Evolutionary conservation across 2,888 invertebrate species (phyloP).

Genomic region (Cephonodes hylas): DNA sequence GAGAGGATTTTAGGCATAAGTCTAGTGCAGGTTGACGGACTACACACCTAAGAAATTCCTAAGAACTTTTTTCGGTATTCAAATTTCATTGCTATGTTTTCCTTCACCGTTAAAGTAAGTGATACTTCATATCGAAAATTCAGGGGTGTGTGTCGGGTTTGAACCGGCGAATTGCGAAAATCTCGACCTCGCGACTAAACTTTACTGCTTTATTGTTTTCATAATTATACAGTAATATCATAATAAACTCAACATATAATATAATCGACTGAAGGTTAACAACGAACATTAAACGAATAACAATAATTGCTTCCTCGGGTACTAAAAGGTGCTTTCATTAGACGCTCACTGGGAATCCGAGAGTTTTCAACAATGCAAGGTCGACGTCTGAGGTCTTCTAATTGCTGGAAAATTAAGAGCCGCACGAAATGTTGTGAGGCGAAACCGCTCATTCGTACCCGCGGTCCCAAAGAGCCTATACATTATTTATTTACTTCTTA

Average conservation of each 20-base stretch:
- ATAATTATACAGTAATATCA: neutral
- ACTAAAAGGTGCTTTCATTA: neutral
- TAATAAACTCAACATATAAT: neutral
- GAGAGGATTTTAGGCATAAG: too few species aligned
- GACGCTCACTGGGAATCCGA: conserved; percentile 21
- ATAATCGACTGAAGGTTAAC: neutral
- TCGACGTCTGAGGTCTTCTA: conserved; percentile 23
- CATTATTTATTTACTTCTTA: too few species aligned
- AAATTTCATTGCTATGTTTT: too few species aligned
- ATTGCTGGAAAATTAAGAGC: conserved; percentile 16
- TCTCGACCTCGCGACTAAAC: too few species aligned
- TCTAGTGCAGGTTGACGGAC: too few species aligned
- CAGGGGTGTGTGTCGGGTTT: too few species aligned
- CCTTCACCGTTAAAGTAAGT: too few species aligned
- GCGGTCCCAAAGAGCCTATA: too few species aligned
- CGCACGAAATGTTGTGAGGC: neutral
- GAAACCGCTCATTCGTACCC: neutral
- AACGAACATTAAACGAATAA: neutral
- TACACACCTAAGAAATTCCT: too few species aligned
- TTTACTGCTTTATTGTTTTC: neutral
- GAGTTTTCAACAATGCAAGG: conserved; percentile 54
- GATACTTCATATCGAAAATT: too few species aligned
- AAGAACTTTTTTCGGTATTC: too few species aligned
- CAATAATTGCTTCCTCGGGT: neutral
- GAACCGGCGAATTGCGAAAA: too few species aligned